These are phyloP conservation scores for Sisyra nigra DNA, from an alignment of 2,888 invertebrate species.

Conservation along the genomic window DNA sequence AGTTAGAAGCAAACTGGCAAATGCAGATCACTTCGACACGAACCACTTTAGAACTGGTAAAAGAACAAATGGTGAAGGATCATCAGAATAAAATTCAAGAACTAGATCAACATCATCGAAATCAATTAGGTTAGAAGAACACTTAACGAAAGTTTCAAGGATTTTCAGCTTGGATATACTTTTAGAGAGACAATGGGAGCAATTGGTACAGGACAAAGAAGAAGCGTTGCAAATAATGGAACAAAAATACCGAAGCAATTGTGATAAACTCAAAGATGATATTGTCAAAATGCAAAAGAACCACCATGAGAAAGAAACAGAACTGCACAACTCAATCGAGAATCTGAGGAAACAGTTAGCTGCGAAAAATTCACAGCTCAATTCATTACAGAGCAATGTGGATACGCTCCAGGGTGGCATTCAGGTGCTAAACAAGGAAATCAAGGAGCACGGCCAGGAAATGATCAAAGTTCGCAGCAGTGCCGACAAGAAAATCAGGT, in stretches of 20 bases:
- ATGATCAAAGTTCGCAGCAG: conserved; percentile 22
- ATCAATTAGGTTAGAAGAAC: conserved; percentile 37
- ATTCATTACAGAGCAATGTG: conserved; percentile 27
- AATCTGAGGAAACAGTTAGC: conserved; percentile 24
- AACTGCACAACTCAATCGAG: conserved; percentile 26
- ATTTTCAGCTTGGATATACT: conserved; percentile 11
- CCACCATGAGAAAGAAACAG: conserved; percentile 24
- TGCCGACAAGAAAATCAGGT: conserved; percentile 29
- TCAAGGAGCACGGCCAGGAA: conserved; percentile 23
- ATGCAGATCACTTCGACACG: conserved; percentile 26
- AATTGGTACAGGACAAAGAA: conserved; percentile 43
- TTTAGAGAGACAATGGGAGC: conserved; percentile 46
- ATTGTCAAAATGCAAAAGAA: conserved; percentile 26
- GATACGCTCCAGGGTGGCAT: conserved; percentile 28
- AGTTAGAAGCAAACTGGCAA: conserved; percentile 27
- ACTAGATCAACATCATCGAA: conserved; percentile 38
- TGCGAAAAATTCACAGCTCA: conserved; percentile 24
- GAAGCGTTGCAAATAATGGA: conserved; percentile 41
- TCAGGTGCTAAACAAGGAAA: conserved; percentile 27
- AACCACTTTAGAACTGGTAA: conserved; percentile 27
- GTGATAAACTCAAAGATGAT: conserved; percentile 29
- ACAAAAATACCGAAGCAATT: conserved; percentile 37
- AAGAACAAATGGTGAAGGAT: conserved; percentile 31
- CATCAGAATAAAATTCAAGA: conserved; percentile 26
- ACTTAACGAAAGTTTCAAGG: not conserved